Evolutionary conservation across 2,888 invertebrate genomes (phyloP).

Genomic region (Leucophenga maculata): DNA sequence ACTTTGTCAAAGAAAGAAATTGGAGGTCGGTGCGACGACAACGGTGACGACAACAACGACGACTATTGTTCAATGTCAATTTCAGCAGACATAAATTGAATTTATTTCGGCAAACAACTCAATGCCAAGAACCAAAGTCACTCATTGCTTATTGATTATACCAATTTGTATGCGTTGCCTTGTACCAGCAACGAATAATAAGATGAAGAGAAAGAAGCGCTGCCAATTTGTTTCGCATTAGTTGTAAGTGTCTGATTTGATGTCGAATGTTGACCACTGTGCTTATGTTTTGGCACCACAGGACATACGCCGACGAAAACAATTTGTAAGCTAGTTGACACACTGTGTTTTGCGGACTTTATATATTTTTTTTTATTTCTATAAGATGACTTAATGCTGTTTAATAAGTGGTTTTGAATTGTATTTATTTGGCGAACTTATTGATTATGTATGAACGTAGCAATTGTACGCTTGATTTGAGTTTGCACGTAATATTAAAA

Average conservation of each 20-base stretch:
- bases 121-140: constrained; percentile 33
- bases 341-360: not conserved
- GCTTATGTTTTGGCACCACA: constrained; percentile 61
- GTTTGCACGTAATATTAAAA: too few species aligned
- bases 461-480: too few species aligned
- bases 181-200: not conserved
- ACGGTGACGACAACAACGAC: too few species aligned
- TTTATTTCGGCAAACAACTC: constrained; percentile 48
- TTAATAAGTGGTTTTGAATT: too few species aligned
- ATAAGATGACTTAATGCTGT: too few species aligned
- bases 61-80: not conserved
- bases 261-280: constrained; percentile 54
- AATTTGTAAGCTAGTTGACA: not conserved
- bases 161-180: constrained; percentile 59
- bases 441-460: too few species aligned
- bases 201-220: too few species aligned
- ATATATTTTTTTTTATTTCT: too few species aligned
- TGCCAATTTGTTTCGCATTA: constrained; percentile 45
- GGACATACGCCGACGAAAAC: constrained; percentile 48
- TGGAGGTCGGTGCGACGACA: too few species aligned
- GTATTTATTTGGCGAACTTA: too few species aligned
- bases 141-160: constrained; percentile 65
- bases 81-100: constrained; percentile 52
- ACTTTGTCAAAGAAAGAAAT: too few species aligned
- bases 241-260: constrained; percentile 61